Evolutionary conservation across 2,113 vertebrate species (phyloP), one percentile per base, ranked within the genome.

Genomic region (Sander vitreus): DNA sequence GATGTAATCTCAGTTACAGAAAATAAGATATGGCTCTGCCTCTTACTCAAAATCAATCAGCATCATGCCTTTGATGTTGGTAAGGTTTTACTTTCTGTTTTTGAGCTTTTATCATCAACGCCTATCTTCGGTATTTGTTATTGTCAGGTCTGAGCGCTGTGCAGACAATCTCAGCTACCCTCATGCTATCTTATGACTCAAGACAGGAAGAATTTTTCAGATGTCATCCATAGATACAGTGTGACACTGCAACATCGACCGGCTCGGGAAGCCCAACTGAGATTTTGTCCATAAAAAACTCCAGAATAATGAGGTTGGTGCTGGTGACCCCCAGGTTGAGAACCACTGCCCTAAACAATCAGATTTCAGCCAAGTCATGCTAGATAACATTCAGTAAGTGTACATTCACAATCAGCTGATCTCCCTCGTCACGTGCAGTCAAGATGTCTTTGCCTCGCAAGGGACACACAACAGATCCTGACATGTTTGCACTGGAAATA

Each of bases 181-280:
- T 16, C 57, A 83, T 76, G 81, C 47, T 79, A 82, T 89, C 71
- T 80, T 53, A 73, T 71, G 59, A 65, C 43, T 82, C 51, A 59
- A 60, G 71, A 82, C 83, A 57, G 83, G 78, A 87, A 66, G 70
- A 39, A 53, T 75, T 72, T 80, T 68, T 58, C 75, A 79, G 80
- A 86, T 82, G 80, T 77, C 67, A 73, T 77, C 67, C 45, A 5
- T 1, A 69, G 74, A 84, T 79, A 58, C n/a, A 30, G 60, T 8
- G 19, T 16, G 73, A 73, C 36, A 39, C 67, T 19, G 57, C 67
- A 14, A 80, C 48, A 45, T 51, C 12, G 3, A 21, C 36, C 1
- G 7, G 6, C 39, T 53, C 33, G 18, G 68, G 5, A 58, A 30
- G 21, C 60, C 51, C 21, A 30, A 50, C 15, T 13, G 53, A 65